Evolutionary conservation across 2,797 vertebrate species (phyloP), one percentile per base, ranked within the genome.

Genomic region (Typhlichthys subterraneus): DNA sequence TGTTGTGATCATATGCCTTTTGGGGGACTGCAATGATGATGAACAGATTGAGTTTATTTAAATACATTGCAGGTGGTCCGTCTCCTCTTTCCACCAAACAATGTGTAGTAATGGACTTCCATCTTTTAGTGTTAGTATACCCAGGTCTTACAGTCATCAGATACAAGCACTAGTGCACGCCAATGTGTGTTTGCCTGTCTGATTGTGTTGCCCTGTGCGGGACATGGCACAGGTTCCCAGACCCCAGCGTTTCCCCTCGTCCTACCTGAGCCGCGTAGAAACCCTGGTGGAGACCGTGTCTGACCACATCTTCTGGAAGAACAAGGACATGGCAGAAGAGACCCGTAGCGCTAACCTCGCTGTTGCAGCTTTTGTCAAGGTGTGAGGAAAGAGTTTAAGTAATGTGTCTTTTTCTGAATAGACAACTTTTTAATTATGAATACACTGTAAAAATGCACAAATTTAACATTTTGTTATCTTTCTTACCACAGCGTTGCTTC

Each of bases 251-350:
- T 98, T 99, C 85, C 94, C 97, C 46, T 94, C 95, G 8, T 94
- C 96, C 29, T 99, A 95, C 75, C 94, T 93, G 73, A 91, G 74
- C 80, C 95, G 95, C 7, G 29, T 99, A 80, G 96, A 99, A 83
- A 91, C 84, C 1, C 91, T 99, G 76, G 89, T 97, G 67, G 96
- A 97, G 92, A 77, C 91, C 0, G 79, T 97, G 63, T 95, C 94
- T 0, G 97, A 99, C 67, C 96, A 99, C 15, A 93, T 99, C 82
- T 92, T 90, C 88, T 98, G 95, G 95, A 98, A 98, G 76, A 92
- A 93, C 84, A 96, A 86, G 85, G 95, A 98, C 0, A 71, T 95
- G 65, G 53, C 87, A 17, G 96, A 98, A 61, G 98, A 99, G 85
- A 96, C 97, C 0, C 96, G 92, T 66, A 94, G 91, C 45, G 97